These are phyloP conservation scores for Sorex araneus DNA, from an alignment of 2,113 vertebrate species.

Conservation along the genomic window DNA sequence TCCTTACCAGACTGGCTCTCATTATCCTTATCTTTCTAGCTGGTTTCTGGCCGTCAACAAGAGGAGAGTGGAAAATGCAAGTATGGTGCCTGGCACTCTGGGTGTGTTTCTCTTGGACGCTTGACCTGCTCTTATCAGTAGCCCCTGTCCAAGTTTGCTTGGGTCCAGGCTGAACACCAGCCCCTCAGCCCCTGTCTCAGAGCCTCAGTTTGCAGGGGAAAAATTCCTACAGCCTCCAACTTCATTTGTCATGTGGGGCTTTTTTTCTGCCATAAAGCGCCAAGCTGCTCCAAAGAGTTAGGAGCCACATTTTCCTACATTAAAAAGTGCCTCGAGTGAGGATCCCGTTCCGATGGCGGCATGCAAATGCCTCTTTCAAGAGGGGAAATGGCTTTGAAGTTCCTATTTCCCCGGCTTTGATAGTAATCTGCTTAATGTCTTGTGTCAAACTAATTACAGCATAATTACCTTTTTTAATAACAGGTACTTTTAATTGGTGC, in stretches of 20 bases:
- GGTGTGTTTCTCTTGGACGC: background rate
- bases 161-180: no score
- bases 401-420: constrained; percentile 84
- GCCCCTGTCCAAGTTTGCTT: fast-evolving
- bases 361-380: constrained; percentile 71
- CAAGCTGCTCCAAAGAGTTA: background rate
- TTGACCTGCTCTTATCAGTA: background rate
- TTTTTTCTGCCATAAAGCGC: background rate
- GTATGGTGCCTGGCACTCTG: fast-evolving
- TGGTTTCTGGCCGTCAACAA: background rate
- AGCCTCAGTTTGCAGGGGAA: background rate
- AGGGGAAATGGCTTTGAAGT: constrained; percentile 80
- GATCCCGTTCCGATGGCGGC: fast-evolving
- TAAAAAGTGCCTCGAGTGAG: constrained; percentile 55
- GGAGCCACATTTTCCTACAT: background rate
- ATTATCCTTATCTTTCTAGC: background rate
- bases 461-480: constrained; percentile 84
- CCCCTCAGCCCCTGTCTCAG: background rate
- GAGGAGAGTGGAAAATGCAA: background rate
- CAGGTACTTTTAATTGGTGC: constrained; percentile 83
- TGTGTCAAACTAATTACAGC: constrained; percentile 86
- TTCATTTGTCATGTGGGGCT: constrained; percentile 34
- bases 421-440: constrained; percentile 87
- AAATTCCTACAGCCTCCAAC: background rate
- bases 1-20: background rate